Base-by-base conservation (phyloP, 1,140 invertebrate genomes). In the Micrasema longulum region DNA sequence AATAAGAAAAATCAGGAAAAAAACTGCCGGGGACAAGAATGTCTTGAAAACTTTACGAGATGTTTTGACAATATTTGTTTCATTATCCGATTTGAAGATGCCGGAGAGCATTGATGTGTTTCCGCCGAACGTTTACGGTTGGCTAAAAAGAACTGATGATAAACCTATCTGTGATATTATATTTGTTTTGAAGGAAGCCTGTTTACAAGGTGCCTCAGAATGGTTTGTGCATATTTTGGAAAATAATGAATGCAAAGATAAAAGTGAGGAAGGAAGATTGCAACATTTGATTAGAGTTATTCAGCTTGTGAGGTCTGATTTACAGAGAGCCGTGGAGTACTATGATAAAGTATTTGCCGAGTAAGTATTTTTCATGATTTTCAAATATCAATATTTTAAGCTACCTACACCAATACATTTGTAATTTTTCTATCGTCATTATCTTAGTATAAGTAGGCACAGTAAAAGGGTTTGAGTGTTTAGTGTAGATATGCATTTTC, bases 261-360 rank as follows among this genome's bases (percentile, higher is more conserved):
- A 86, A 57, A 85, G 86, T 2, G 88, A 89, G 55, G 90, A 93
- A 64, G 87, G 89, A 6, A 85, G 86, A 26, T 73, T 95, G 16
- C 90, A 92, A 72, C 90, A 91, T 80, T 83, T 95, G 35, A 94
- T 95, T 22, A 91, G 94, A 83, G 87, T 96, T 20, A 91, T 93
- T 71, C 94, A 96, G 79, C 82, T 93, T 20, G 84, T 97, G 9
- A 89, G 93, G 73, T 89, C 89, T 2, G 95, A 97, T 85, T 81
- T 97, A 16, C 91, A 94, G 78, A 88, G 89, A 76, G 92, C 92
- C 0, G 87, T 92, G 60, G 92, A 95, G 77, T 90, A 89, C 79
- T 93, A 95, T 76, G 92, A 96, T 76, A 92, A 91, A 82, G 77
- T 94, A 16, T 97, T 96, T 80, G 86, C 90, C 78, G 89, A 90